Conservation (phyloP, 2,888 invertebrate genomes). For the Prenolepis imparis region DNA sequence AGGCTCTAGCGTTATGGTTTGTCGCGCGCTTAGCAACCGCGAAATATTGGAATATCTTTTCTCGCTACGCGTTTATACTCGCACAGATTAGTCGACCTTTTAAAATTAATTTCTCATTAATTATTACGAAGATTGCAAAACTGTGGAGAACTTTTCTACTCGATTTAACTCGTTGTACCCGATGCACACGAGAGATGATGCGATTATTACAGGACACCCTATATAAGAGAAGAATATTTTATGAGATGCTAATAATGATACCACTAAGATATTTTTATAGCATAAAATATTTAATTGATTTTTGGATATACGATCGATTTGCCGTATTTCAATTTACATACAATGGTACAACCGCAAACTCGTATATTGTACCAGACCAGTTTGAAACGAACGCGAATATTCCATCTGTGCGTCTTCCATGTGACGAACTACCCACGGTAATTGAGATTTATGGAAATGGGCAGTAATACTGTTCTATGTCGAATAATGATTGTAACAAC, state of each 20-base stretch:
- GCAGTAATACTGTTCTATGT: slow-evolving; percentile 28
- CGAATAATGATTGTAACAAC: slow-evolving; percentile 10
- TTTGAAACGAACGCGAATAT: slow-evolving; percentile 56
- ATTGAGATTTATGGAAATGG: slow-evolving; percentile 67
- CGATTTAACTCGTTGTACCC: no score
- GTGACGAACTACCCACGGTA: slow-evolving; percentile 65
- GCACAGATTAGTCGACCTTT: no score
- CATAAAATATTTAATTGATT: slow-evolving; percentile 33
- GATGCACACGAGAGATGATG: no score
- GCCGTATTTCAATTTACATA: slow-evolving; percentile 56
- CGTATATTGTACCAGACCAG: slow-evolving; percentile 51
- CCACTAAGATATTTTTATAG: neutral
- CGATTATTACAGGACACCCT: no score
- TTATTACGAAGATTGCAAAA: no score
- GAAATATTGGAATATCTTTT: no score
- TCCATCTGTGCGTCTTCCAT: slow-evolving; percentile 64
- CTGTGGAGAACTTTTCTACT: no score
- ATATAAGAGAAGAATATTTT: neutral
- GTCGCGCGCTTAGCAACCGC: no score
- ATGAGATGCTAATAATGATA: neutral
- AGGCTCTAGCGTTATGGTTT: no score
- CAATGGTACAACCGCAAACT: slow-evolving; percentile 62
- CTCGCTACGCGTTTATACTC: no score
- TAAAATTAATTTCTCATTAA: no score
- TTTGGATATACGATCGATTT: slow-evolving; percentile 24